Evolutionary conservation across 2,888 invertebrate genomes (phyloP).

Genomic region (Drosophila mayaguana): DNA sequence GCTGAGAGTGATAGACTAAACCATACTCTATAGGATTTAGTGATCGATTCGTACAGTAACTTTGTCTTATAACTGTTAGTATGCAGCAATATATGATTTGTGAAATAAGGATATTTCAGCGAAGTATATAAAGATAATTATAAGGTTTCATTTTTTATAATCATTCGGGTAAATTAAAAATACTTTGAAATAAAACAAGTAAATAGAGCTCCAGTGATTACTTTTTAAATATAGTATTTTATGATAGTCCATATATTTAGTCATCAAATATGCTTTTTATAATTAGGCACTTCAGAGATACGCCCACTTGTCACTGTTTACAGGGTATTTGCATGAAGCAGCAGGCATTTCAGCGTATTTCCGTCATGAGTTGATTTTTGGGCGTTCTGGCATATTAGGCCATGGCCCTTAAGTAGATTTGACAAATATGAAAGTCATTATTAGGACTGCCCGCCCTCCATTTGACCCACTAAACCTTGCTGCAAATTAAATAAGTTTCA

Average conservation of each 20-base stretch:
- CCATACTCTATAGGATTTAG: neutral
- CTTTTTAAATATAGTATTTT: no score
- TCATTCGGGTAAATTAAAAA: no score
- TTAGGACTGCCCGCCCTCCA: slow-evolving; percentile 14
- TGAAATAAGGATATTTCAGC: no score
- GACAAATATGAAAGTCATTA: slow-evolving; percentile 59
- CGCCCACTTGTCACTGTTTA: neutral
- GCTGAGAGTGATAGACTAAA: neutral
- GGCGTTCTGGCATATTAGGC: neutral
- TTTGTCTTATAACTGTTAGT: no score
- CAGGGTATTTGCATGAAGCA: slow-evolving; percentile 9
- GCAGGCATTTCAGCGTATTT: slow-evolving; percentile 23
- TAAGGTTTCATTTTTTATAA: no score
- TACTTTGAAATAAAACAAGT: no score
- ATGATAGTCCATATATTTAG: no score
- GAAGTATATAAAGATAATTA: no score
- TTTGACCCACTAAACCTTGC: slow-evolving; percentile 53
- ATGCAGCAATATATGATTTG: no score
- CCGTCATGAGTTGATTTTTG: slow-evolving; percentile 41
- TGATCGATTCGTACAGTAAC: no score
- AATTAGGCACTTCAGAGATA: neutral
- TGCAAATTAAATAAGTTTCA: slow-evolving; percentile 79
- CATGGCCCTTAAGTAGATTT: slow-evolving; percentile 44
- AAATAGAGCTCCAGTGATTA: no score
- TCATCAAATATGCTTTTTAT: neutral